Percentiles rank a stretch among this genome's conserved stretches.
Evolutionary conservation across 2,797 vertebrate genomes (phyloP).

Genomic region (Anas capensis): DNA sequence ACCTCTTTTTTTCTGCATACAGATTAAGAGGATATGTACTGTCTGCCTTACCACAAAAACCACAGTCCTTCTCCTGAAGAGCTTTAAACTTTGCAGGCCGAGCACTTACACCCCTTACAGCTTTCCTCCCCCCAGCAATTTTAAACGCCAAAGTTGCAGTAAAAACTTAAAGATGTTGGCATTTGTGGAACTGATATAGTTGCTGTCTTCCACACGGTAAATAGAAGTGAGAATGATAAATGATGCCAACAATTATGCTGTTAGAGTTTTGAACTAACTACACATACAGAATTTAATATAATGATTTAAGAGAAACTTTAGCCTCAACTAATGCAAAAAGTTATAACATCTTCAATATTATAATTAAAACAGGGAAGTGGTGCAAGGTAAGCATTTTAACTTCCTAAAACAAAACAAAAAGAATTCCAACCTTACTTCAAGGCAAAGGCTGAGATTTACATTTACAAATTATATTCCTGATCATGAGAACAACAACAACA

Average conservation of each 20-base stretch:
- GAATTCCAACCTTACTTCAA: neutral
- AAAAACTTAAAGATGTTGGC: neutral
- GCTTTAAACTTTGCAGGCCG: neutral
- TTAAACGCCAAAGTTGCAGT: neutral
- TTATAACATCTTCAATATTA: neutral
- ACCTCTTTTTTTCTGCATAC: neutral
- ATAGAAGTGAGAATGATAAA: neutral
- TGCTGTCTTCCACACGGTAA: neutral
- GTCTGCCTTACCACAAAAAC: neutral
- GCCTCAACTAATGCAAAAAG: neutral
- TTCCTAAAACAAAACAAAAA: neutral
- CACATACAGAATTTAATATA: neutral
- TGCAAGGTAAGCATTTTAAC: neutral
- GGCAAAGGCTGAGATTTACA: neutral
- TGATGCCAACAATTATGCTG: neutral
- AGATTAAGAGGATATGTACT: neutral
- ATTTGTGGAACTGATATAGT: neutral
- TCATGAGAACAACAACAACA: neutral
- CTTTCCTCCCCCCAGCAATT: neutral
- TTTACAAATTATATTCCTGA: neutral
- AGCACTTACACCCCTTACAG: neutral
- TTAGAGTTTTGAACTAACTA: neutral
- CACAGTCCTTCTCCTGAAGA: neutral
- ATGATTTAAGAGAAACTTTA: too few species aligned
- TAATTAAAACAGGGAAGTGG: neutral